A percentile compares a stretch with the other conserved stretches of the same genome.
phyloP scores from a whole-genome alignment of 2,888 invertebrate species.

The Quadriops clusia region DNA sequence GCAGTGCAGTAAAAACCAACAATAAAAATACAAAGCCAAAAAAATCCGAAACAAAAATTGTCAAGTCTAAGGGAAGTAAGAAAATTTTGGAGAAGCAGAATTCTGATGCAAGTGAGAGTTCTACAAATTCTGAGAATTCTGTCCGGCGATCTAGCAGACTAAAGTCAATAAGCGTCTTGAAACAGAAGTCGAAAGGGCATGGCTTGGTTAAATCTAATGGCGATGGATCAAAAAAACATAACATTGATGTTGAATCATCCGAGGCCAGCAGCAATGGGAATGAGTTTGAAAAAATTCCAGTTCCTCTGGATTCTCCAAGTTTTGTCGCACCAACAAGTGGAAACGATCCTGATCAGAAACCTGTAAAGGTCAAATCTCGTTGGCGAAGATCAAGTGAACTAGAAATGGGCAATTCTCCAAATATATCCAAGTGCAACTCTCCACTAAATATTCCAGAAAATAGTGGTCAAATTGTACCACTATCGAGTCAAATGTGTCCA shows the following conservation, averaged over 20 bases:
- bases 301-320: constrained; percentile 28
- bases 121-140: constrained; percentile 12
- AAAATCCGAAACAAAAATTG: constrained; percentile 17
- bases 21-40: constrained; percentile 19
- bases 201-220: constrained; percentile 45
- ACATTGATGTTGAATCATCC: constrained; percentile 37
- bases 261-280: constrained; percentile 45
- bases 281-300: constrained; percentile 6
- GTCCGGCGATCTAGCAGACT: constrained; percentile 62
- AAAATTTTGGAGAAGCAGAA: constrained; percentile 8
- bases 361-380: constrained; percentile 67
- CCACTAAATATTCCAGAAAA: constrained; percentile 2
- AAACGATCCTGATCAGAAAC: constrained; percentile 46
- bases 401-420: constrained; percentile 42
- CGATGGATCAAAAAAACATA: constrained; percentile 3
- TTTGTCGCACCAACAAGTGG: constrained; percentile 29
- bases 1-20: constrained; percentile 8
- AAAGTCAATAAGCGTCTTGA: constrained; percentile 59
- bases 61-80: constrained; percentile 7
- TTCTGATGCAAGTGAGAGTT: constrained; percentile 8
- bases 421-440: constrained; percentile 5
- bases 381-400: constrained; percentile 67
- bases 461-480: not conserved
- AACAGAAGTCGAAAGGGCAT: constrained; percentile 46
- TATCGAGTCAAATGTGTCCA: not conserved